Evolutionary conservation across 2,797 vertebrate species (phyloP), one percentile per base, ranked within the genome.

Genomic region (Gephyroberyx darwinii): DNA sequence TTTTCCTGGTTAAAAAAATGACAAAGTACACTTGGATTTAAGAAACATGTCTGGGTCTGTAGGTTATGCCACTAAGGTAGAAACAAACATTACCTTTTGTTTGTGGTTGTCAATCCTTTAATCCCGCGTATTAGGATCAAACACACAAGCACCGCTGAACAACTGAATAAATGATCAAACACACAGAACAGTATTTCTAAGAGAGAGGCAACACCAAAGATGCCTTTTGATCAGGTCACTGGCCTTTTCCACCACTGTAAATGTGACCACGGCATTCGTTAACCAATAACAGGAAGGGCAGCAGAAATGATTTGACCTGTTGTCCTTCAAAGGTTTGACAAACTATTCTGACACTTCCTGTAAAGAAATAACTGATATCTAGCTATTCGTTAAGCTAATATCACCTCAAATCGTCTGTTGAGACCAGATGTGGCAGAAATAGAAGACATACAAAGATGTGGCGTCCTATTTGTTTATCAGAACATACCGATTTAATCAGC

Each of bases 21-120:
- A 8, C 37, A 39, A 41, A 41, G 12, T 9, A 41, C 39, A 41
- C 39, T 41, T 41, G 39, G 39, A 41, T 41, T 13, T 8, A 41
- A 10, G 9, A 41, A 41, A 41, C 10, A 41, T 41, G 39, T 41
- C 39, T 13, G 39, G 9, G 39, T 10, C 39, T 41, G 9, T 10
- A 10, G 33, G 33, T 35, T 35, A 35, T 35, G 33, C 1, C 33
- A 35, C 5, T 35, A 35, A 8, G 33, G 7, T 35, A 35, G 0
- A 70, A 65, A 48, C 1, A 61, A 13, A 43, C 20, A 8, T 71
- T 86, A 84, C 80, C 82, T 83, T 74, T 51, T 65, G 5, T 63
- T 14, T 65, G 69, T 33, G 1, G 31, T 22, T 9, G 10, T 65
- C 45, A 43, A 60, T 3, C 62, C 26, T 30, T 71, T 19, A 59